A percentile compares a stretch with the other conserved stretches of the same genome.
Conservation (phyloP, 2,888 invertebrate species). For the Drosophila neonasuta region DNA sequence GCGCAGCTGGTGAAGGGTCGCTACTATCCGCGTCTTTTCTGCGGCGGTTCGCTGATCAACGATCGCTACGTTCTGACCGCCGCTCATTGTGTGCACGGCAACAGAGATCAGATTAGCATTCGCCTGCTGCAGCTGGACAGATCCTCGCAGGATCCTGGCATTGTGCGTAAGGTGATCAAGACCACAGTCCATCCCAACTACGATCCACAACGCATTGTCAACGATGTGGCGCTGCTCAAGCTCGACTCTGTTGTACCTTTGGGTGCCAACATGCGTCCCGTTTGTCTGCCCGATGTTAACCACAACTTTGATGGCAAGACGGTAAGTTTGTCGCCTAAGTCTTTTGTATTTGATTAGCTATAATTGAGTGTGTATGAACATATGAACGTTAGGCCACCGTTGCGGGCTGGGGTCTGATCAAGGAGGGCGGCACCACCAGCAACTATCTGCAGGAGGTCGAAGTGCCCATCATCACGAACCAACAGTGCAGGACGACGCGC, state of each 20-base stretch:
- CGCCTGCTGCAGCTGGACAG: conserved; percentile 79
- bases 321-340: conserved; percentile 59
- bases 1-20: conserved; percentile 79
- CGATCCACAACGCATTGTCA: conserved; percentile 71
- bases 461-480: conserved; percentile 80
- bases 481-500: conserved; percentile 76
- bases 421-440: conserved; percentile 77
- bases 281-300: conserved; percentile 76
- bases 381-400: conserved; percentile 71
- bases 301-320: conserved; percentile 77
- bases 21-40: conserved; percentile 78
- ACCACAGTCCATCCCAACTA: conserved; percentile 76
- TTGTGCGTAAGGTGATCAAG: conserved; percentile 75
- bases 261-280: conserved; percentile 74
- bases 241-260: conserved; percentile 76
- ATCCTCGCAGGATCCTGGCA: conserved; percentile 74
- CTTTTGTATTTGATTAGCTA: not conserved
- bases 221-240: conserved; percentile 79
- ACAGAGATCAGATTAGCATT: conserved; percentile 73
- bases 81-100: conserved; percentile 80
- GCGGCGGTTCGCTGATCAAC: conserved; percentile 81
- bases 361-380: not conserved
- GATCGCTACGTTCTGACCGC: conserved; percentile 81
- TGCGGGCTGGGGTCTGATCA: conserved; percentile 80
- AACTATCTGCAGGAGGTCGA: conserved; percentile 78